phyloP scores from a whole-genome alignment of 2,888 invertebrate species.

The Caenorhabditis panamensis region DNA sequence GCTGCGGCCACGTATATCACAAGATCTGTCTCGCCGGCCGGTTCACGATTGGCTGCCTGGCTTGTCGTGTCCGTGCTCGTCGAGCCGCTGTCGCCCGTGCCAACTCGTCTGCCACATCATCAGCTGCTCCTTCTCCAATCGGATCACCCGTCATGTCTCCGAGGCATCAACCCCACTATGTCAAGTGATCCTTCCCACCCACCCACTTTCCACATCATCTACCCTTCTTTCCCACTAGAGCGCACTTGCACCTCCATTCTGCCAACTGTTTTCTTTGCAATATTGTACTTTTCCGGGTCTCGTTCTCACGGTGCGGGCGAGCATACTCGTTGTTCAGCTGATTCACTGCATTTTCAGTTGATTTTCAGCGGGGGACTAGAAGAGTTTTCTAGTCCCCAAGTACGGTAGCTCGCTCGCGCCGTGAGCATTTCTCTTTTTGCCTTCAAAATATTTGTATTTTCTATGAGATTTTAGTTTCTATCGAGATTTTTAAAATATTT shows the following conservation, averaged over 20 bases:
- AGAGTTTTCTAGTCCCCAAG: too few relatives aligned
- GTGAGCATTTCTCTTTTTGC: background rate
- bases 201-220: background rate
- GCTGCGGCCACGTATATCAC: constrained; percentile 70
- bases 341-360: background rate
- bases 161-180: constrained; percentile 25
- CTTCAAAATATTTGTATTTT: too few relatives aligned
- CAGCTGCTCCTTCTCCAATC: constrained; percentile 20
- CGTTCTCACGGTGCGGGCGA: background rate
- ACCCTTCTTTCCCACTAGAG: constrained; percentile 21
- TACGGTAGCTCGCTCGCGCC: too few relatives aligned
- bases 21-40: constrained; percentile 61
- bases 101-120: constrained; percentile 26
- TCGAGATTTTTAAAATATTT: too few relatives aligned
- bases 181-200: background rate
- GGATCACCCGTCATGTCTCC: constrained; percentile 24
- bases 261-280: constrained; percentile 5
- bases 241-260: constrained; percentile 16
- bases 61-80: constrained; percentile 64
- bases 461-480: too few relatives aligned
- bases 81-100: constrained; percentile 41
- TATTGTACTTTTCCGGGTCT: constrained; percentile 11
- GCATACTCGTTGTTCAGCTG: background rate
- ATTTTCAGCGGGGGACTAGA: background rate
- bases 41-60: constrained; percentile 55